Evolutionary conservation across 2,797 vertebrate genomes (phyloP), one percentile per base, ranked within the genome.

Genomic region (Aldrovandia affinis): DNA sequence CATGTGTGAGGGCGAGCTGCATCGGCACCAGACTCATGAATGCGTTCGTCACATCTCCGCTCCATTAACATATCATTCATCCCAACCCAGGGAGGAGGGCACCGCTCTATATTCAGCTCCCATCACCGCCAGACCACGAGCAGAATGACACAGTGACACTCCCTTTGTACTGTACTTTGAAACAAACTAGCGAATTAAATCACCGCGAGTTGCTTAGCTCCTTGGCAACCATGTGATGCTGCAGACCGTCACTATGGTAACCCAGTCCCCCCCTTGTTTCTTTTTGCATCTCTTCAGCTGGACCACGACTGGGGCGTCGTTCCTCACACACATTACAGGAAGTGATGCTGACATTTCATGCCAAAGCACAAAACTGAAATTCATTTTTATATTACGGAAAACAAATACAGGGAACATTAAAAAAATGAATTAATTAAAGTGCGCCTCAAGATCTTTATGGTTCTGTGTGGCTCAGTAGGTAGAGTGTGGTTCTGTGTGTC

Each of bases 181-280:
- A 86, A 80, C 84, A 82, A 84, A 84, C 86, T 87, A 84, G 47
- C 47, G 6, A 90, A 90, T 88, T 85, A 86, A 91, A 93, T 87
- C 84, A 86, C 85, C 88, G 83, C 86, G 87, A 86, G 85, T 86
- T 87, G 86, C 89, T 89, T 91, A 86, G 91, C 93, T 93, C 78
- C 92, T 93, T 91, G 90, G 94, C 93, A 93, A 94, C 93, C 91
- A 92, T 94, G 93, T 93, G 92, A 93, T 91, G 88, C 89, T 88
- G 91, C 89, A 18, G 82, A 88, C 88, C 86, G 93, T 94, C 89
- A 91, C 93, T 93, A 94, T 94, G 94, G 93, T 91, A 95, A 94
- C 93, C 89, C 61, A 86, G 81, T 84, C 84, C 85, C 50, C 61
- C 88, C 68, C 88, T 88, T 52, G 15, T 83, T 88, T 87, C 85